These are phyloP conservation scores for Myrmecophaga tridactyla DNA, from an alignment of 2,113 vertebrate genomes.

Conservation along the genomic window DNA sequence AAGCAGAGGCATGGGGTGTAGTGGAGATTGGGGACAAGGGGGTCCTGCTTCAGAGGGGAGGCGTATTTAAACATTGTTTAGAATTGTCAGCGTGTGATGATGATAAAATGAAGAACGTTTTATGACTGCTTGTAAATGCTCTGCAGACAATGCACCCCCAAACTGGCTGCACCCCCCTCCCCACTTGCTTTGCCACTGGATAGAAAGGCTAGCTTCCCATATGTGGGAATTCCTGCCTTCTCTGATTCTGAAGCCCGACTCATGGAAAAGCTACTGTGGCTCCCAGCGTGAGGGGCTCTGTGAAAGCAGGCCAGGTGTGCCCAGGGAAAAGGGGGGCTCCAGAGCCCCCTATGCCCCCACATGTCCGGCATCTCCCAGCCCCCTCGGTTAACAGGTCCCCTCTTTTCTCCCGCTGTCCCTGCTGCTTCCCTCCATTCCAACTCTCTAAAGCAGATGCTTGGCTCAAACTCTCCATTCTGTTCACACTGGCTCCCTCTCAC, in stretches of 20 bases:
- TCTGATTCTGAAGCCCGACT: not conserved
- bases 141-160: not conserved
- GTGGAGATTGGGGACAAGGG: not conserved
- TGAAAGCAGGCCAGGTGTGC: not conserved
- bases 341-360: not conserved
- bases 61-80: not conserved
- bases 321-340: not conserved
- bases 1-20: not conserved
- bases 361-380: not conserved
- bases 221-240: not conserved
- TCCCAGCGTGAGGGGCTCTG: accelerated
- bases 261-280: not conserved
- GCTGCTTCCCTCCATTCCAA: not conserved
- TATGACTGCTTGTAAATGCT: not conserved
- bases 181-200: not conserved
- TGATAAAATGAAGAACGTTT: not conserved
- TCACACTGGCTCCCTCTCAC: not conserved
- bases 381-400: not conserved
- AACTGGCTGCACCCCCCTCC: not conserved
- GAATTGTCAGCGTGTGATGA: not conserved
- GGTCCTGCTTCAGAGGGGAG: not conserved
- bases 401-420: not conserved
- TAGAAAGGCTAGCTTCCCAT: not conserved
- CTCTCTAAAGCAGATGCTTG: not conserved
- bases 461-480: not conserved